Conservation (phyloP, 2,888 invertebrate species). For the Sesia bembeciformis region DNA sequence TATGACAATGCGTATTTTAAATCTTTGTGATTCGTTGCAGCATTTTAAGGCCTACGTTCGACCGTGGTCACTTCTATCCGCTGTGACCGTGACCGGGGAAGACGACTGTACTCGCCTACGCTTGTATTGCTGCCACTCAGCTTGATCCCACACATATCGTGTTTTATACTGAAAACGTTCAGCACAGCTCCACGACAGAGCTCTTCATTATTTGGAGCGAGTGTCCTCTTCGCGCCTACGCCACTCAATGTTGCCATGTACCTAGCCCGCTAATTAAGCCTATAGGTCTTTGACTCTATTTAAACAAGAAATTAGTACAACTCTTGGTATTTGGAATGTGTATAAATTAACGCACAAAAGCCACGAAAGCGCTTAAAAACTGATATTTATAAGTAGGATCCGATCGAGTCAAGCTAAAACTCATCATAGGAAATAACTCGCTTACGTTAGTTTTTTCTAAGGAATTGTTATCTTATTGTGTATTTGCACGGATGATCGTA, state of each 20-base stretch:
- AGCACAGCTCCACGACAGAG: conserved; percentile 18
- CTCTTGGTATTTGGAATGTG: background rate
- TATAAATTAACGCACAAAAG: background rate
- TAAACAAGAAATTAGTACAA: conserved; percentile 36
- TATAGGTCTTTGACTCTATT: conserved; percentile 66
- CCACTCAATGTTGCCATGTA: conserved; percentile 29
- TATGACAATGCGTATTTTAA: too few relatives aligned
- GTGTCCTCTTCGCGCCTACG: conserved; percentile 46
- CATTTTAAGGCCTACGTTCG: conserved; percentile 12
- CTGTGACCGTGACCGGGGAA: conserved; percentile 28
- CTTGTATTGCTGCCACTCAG: conserved; percentile 17
- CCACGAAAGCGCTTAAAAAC: background rate
- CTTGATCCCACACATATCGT: conserved; percentile 22
- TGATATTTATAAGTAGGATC: background rate
- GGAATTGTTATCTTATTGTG: background rate
- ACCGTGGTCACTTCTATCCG: conserved; percentile 20
- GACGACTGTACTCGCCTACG: conserved; percentile 42
- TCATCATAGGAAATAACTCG: too few relatives aligned
- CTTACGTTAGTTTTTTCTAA: too few relatives aligned
- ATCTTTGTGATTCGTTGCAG: background rate
- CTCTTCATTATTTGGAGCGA: conserved; percentile 24
- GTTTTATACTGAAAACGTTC: conserved; percentile 11
- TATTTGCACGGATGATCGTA: conserved; percentile 20
- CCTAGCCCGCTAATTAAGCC: conserved; percentile 61
- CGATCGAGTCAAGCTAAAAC: background rate